These are phyloP conservation scores for Chelonia mydas DNA, from an alignment of 2,797 vertebrate species.

Conservation along the genomic window DNA sequence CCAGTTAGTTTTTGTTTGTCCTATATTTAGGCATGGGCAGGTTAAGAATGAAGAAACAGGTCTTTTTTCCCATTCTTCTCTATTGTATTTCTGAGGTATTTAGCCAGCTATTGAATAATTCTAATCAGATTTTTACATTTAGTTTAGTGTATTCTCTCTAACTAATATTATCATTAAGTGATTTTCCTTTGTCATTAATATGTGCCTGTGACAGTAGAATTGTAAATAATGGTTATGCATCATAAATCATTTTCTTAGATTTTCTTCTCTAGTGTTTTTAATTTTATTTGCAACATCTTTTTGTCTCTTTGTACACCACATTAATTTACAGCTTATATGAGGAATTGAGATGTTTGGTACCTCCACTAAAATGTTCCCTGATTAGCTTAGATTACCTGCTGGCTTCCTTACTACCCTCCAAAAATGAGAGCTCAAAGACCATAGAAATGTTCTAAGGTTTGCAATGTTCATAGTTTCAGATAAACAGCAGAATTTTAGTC, in stretches of 20 bases:
- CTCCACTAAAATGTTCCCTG: conserved; percentile 5
- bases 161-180: background rate
- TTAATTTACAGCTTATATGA: background rate
- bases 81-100: background rate
- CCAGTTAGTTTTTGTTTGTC: background rate
- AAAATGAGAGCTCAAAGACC: conserved; percentile 60
- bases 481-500: conserved; percentile 51
- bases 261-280: background rate
- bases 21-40: background rate
- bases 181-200: conserved; percentile 18
- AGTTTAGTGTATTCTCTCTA: background rate
- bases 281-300: conserved; percentile 34
- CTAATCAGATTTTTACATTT: background rate
- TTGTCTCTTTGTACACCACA: background rate
- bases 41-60: background rate
- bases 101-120: background rate
- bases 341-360: background rate
- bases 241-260: conserved; percentile 3
- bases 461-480: conserved; percentile 45
- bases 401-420: conserved; percentile 37
- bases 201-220: background rate
- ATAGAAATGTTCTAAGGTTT: conserved; percentile 49
- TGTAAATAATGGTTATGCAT: conserved; percentile 14
- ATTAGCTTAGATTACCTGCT: conserved; percentile 41
- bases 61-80: background rate